Evolutionary conservation across 2,113 vertebrate genomes (phyloP).

Genomic region (Axis porcinus): DNA sequence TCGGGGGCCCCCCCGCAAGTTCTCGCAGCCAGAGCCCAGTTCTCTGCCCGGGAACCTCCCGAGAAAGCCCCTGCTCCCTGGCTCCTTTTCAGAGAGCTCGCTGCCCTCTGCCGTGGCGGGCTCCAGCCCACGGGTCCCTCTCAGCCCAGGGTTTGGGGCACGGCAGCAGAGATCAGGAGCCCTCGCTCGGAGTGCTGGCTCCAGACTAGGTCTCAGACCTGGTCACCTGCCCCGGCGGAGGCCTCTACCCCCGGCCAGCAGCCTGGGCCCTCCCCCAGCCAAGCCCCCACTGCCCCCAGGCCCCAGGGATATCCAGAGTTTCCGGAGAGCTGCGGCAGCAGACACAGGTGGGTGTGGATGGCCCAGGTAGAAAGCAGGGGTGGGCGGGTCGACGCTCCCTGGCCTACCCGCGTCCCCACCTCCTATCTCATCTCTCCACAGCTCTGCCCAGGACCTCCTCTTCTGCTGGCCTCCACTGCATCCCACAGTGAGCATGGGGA

Average conservation of each 20-base stretch:
- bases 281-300: conserved; percentile 61
- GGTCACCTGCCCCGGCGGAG: not conserved
- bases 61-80: conserved; percentile 31
- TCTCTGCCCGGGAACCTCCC: not conserved
- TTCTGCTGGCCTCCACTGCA: not conserved
- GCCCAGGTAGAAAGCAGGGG: no score
- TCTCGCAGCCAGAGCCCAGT: not conserved
- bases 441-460: not conserved
- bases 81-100: conserved; percentile 44
- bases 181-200: not conserved
- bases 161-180: not conserved
- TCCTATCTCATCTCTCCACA: not conserved
- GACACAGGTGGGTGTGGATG: conserved; percentile 32
- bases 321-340: not conserved
- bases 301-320: conserved; percentile 32
- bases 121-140: not conserved
- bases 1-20: not conserved
- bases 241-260: conserved; percentile 59
- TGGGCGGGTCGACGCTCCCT: rapidly evolving
- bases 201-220: not conserved
- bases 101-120: not conserved
- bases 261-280: conserved; percentile 61
- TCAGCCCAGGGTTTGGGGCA: not conserved
- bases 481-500: conserved; percentile 29
- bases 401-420: not conserved